phyloP scores from a whole-genome alignment of 2,888 invertebrate genomes.

The Drosophila mercatorum region DNA sequence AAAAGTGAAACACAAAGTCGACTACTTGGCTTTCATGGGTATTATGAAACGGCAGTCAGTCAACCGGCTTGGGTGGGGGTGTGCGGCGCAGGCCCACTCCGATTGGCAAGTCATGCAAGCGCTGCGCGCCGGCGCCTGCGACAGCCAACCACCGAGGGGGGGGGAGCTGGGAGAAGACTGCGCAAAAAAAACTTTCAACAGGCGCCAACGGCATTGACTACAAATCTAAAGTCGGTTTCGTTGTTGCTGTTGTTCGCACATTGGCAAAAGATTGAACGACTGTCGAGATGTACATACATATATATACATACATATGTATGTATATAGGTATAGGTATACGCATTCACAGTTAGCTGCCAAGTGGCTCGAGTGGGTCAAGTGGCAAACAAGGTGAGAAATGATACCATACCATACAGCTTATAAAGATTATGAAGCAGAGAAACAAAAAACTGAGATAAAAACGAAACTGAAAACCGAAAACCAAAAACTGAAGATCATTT shows the following conservation, averaged over 20 bases:
- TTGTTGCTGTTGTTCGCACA: constrained; percentile 70
- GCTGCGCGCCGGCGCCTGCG: constrained; percentile 50
- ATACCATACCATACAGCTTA: constrained; percentile 28
- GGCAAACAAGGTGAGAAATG: constrained; percentile 30
- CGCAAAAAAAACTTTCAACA: constrained; percentile 64
- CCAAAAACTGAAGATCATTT: constrained; percentile 15
- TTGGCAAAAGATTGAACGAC: constrained; percentile 40
- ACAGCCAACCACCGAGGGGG: background rate
- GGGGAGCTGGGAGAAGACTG: constrained; percentile 39
- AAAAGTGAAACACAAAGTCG: constrained; percentile 70
- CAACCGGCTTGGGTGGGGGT: constrained; percentile 48
- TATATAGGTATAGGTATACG: constrained; percentile 1
- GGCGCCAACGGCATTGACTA: constrained; percentile 70
- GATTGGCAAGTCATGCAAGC: constrained; percentile 66
- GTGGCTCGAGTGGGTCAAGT: constrained; percentile 54
- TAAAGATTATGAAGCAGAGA: background rate
- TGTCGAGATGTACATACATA: background rate
- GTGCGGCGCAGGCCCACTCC: constrained; percentile 5
- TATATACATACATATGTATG: background rate
- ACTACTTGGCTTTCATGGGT: constrained; percentile 74
- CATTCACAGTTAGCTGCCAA: constrained; percentile 62
- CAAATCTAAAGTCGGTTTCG: constrained; percentile 47
- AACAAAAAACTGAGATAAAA: background rate
- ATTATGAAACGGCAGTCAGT: constrained; percentile 76
- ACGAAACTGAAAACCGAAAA: background rate